These are phyloP conservation scores for Chromobotia macracanthus DNA, from an alignment of 2,797 vertebrate species.

Conservation along the genomic window DNA sequence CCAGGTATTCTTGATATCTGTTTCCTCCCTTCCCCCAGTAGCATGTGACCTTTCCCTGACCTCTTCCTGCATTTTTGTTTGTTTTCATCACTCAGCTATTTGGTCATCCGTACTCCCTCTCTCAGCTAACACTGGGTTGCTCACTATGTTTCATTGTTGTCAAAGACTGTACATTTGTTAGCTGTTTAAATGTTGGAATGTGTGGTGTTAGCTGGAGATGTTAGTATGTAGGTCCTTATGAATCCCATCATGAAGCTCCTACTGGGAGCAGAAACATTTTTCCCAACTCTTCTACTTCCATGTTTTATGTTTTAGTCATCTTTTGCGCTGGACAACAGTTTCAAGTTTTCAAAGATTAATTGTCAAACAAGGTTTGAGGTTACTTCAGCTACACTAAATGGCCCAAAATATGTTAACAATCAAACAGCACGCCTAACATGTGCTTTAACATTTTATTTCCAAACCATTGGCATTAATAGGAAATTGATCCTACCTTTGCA, in stretches of 20 bases:
- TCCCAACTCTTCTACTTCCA: slow-evolving; percentile 41
- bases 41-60: slow-evolving; percentile 30
- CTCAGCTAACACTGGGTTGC: slow-evolving; percentile 50
- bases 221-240: slow-evolving; percentile 47
- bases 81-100: slow-evolving; percentile 33
- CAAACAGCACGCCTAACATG: neutral
- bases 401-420: neutral
- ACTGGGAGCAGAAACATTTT: neutral
- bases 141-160: slow-evolving; percentile 44
- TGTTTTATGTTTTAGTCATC: slow-evolving; percentile 45
- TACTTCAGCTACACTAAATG: neutral
- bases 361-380: neutral
- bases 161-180: slow-evolving; percentile 15
- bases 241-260: slow-evolving; percentile 28
- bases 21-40: slow-evolving; percentile 16
- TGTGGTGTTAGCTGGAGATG: slow-evolving; percentile 55
- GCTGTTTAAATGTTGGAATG: slow-evolving; percentile 27
- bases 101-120: slow-evolving; percentile 55
- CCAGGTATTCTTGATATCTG: neutral
- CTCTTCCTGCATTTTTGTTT: slow-evolving; percentile 10
- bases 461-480: neutral
- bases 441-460: neutral
- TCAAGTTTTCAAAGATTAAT: neutral
- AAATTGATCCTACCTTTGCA: neutral
- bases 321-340: slow-evolving; percentile 53